Evolutionary conservation across 2,888 invertebrate genomes (phyloP), one percentile per base, ranked within the genome.

Genomic region (Ectemnius continuus): DNA sequence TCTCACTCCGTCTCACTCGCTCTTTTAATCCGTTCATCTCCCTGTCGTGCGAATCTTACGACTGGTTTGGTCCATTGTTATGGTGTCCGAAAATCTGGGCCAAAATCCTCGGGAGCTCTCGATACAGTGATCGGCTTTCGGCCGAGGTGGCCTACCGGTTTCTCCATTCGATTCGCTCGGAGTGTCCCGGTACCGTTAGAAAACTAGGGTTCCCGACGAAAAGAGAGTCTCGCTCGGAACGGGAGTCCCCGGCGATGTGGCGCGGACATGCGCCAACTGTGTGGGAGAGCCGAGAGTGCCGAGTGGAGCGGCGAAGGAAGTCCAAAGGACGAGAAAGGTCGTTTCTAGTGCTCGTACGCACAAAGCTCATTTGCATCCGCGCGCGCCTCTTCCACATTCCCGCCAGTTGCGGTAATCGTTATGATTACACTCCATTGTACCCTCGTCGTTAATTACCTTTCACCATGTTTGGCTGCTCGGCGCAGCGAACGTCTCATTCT

Each of bases 311-410:
- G 5, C 36, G 23, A 36, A 75, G 73, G 71, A 67, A 79, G 82
- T 67, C 61, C 61, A 65, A 71, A 67, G 60, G 69, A 76, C 68
- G 73, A 78, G 73, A 78, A 78, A 78, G 78, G 73, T 72, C 72
- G 71, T 66, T 61, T 36, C 8, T 36, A 11, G 1, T 36, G 8
- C 36, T 11, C 8, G 36, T 36, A 36, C 36, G 36, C 36, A 36
- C 36, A 36, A 36, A 36, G 36, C 36, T 36, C 36, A 36, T 36
- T 36, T 36, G 36, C 36, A 36, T 36, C 36, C 23, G 23, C 23
- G 36, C 11, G 13, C 45, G 59, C 45, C 23, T 47, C 20, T 72
- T 72, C 76, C 67, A 65, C 67, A 61, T 67, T 71, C 59, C 47
- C 68, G 52, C 14, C 60, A 61, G 20, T 26, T 45, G 60, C 36